phyloP scores from a whole-genome alignment of 37 sponge, comb jelly and placozoan genomes.

The Dysidea cf. avara region DNA sequence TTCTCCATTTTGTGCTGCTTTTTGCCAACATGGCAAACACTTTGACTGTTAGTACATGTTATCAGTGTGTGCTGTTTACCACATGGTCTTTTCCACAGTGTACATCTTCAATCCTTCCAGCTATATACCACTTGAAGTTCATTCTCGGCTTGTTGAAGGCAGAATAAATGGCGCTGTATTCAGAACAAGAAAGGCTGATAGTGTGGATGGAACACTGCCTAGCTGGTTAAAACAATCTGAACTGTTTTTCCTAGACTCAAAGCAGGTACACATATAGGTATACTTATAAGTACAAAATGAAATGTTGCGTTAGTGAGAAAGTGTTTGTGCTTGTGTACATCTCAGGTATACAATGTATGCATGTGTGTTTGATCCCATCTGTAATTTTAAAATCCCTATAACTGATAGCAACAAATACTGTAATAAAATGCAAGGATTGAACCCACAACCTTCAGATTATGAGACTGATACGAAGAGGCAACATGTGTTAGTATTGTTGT shows the following conservation, averaged over 20 bases:
- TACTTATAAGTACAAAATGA: no score
- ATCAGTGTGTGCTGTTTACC: no score
- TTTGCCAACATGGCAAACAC: no score
- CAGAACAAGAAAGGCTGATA: not conserved
- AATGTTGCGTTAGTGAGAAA: slow-evolving; percentile 74
- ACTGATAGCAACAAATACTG: no score
- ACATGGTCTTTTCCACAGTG: slow-evolving; percentile 50
- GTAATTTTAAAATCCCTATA: no score
- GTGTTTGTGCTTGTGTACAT: no score
- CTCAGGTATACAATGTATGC: no score
- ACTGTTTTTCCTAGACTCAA: slow-evolving; percentile 38
- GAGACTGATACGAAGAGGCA: slow-evolving; percentile 97
- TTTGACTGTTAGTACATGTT: no score
- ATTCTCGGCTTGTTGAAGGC: slow-evolving; percentile 10
- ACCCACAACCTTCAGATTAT: slow-evolving; percentile 99
- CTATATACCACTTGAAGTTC: slow-evolving; percentile 43
- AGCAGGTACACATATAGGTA: slow-evolving; percentile 32
- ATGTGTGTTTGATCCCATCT: no score
- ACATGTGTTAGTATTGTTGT: no score
- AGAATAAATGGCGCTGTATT: slow-evolving; percentile 51
- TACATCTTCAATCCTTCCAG: slow-evolving; percentile 44
- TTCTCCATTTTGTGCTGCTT: no score
- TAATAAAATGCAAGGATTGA: slow-evolving; percentile 99
- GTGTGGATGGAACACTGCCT: not conserved
- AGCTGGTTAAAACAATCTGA: not conserved